phyloP scores from a whole-genome alignment of 2,113 vertebrate genomes.

The Tringa solitaria region DNA sequence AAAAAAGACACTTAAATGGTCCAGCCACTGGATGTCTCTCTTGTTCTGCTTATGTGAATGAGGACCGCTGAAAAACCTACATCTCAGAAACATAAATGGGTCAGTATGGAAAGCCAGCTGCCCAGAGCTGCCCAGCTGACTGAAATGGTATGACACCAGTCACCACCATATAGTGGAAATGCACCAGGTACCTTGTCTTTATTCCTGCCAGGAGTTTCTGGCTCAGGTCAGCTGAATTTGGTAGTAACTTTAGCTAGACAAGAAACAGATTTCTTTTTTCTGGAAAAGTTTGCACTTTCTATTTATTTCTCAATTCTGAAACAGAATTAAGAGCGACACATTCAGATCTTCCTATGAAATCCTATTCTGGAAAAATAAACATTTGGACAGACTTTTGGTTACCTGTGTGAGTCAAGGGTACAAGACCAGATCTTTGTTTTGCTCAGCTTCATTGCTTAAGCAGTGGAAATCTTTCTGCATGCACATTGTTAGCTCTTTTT shows the following conservation, averaged over 20 bases:
- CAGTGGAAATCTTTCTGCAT: not conserved
- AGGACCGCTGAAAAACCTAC: accelerated
- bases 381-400: not conserved
- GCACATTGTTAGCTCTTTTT: not conserved
- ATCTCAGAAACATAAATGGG: not conserved
- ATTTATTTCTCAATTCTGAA: not conserved
- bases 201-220: not conserved
- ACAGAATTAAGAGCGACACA: not conserved
- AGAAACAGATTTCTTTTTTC: not conserved
- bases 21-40: slow-evolving; percentile 37
- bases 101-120: not conserved
- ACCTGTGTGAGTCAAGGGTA: not conserved
- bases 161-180: not conserved
- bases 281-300: not conserved
- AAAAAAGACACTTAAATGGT: not conserved
- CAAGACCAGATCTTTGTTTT: not conserved
- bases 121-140: not conserved
- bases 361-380: not conserved
- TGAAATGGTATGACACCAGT: not conserved
- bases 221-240: not conserved
- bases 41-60: not conserved
- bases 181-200: not conserved
- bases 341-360: not conserved
- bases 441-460: not conserved
- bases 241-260: not conserved